Evolutionary conservation across 2,888 invertebrate genomes (phyloP), one percentile per base, ranked within the genome.

Genomic region (Philaethria dido): DNA sequence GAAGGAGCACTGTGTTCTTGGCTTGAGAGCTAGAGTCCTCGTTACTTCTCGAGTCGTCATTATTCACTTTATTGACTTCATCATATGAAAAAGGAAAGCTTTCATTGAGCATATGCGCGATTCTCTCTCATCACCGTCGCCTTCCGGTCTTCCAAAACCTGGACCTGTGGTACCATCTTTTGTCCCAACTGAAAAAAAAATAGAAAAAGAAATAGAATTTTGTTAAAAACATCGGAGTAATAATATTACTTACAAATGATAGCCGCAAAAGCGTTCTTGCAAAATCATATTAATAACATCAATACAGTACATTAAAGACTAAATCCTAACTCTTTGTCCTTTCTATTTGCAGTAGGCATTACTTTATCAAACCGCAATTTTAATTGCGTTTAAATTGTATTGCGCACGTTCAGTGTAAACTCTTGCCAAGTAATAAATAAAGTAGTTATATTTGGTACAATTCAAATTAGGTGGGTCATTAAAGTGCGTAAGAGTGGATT

Each of bases 41-140:
- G 77, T 96, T 96, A 84, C 96, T 96, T 79, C 96, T 95, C 47
- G 96, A 96, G 75, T 93, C 93, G 68, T 93, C 93, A 72, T 92
- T 93, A 74, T 86, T 91, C 77, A 81, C 83, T 75, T 82, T n/a
- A n/a, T 93, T 55, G 86, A 93, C 90, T 97, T 96, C 95, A 98
- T 97, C 80, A 98, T 94, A 78, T 97, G 97, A n/a, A n/a, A n/a
- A n/a, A n/a, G n/a, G n/a, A n/a, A n/a, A 22, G 99, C 98, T 82
- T n/a, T 99, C 99, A 81, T 94, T 97, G 68, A 99, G 94, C 82
- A 99, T 98, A 87, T 98, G 98, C 59, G 96, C 97, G 74, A 99
- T 96, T 72, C 99, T 94, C 99, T 94, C 80, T 99, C 99, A 81
- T 99, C 99, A 33, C 97, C 97, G 77, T 83, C 96, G 62, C 94